phyloP scores from a whole-genome alignment of 2,888 invertebrate species.

The Geophilus truncorum region DNA sequence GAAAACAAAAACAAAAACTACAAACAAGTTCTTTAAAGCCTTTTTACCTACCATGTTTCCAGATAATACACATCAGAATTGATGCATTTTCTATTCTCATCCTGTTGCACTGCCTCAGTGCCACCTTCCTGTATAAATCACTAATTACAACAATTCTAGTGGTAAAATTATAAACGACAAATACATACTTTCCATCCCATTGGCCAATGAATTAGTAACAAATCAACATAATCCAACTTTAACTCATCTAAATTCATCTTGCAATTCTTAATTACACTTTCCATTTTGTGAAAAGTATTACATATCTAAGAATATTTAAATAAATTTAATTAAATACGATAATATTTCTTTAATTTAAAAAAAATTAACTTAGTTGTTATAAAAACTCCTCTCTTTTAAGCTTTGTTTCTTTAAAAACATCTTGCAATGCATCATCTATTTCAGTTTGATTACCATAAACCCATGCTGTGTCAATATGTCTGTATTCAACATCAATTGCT shows the following conservation, averaged over 20 bases:
- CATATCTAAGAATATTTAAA: constrained; percentile 33
- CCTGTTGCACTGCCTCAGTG: constrained; percentile 62
- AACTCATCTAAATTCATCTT: constrained; percentile 64
- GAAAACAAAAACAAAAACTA: too few relatives aligned
- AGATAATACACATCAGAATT: constrained; percentile 55
- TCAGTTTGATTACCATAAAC: constrained; percentile 47
- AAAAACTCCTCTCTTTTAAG: constrained; percentile 47
- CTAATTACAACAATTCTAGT: too few relatives aligned
- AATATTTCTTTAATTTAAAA: too few relatives aligned
- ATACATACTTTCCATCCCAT: constrained; percentile 56
- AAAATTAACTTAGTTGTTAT: constrained; percentile 49
- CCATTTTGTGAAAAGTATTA: constrained; percentile 36
- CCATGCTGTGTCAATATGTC: constrained; percentile 48
- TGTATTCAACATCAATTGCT: constrained; percentile 46
- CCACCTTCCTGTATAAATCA: constrained; percentile 56
- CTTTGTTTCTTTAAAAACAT: constrained; percentile 43
- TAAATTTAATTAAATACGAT: too few relatives aligned
- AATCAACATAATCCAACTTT: constrained; percentile 71
- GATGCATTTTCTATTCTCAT: constrained; percentile 54
- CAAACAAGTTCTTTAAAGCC: too few relatives aligned
- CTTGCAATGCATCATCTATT: constrained; percentile 46
- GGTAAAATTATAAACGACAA: neutral
- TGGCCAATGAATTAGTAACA: constrained; percentile 75
- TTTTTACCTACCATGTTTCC: constrained; percentile 63
- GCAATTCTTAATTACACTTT: constrained; percentile 61